Base-by-base conservation (phyloP, 2,797 vertebrate species). In the Protonibea diacanthus region DNA sequence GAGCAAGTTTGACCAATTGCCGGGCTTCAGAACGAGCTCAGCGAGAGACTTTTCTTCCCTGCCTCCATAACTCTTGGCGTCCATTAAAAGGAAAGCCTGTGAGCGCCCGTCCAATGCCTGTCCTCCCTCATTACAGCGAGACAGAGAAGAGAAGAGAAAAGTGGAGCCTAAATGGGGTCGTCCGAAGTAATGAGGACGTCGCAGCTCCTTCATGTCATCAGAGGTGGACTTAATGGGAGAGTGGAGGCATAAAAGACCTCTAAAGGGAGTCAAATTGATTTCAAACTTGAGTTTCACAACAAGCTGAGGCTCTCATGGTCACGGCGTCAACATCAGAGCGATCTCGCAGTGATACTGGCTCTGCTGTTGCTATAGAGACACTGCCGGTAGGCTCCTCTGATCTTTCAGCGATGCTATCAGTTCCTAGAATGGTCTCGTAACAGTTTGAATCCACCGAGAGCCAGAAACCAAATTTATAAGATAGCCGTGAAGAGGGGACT, bases 291-390 rank as follows among this genome's bases (percentile, higher is more conserved):
- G 57, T 76, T 74, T 33, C 48, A 52, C 73, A 59, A 59, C 73
- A 63, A 49, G 40, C 27, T 6, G 21, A 52, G 58, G 20, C 64
- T 63, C 45, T 42, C 3, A 40, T 12, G 58, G 74, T 63, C 73
- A 62, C 84, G 64, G 76, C 55, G 57, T 59, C 73, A 29, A 33
- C 84, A 78, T 78, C 61, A 62, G 21, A 62, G 76, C 33, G 29
- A 74, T 77, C 59, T 69, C 71, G 20, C 3, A 60, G 75, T 40
- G 62, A 71, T 76, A 49, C 25, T 0, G 18, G 58, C 58, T 79
- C 82, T 44, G 62, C 80, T 82, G 88, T 91, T 91, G 82, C 86
- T 84, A 85, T 78, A 74, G 88, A 58, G 82, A 92, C 14, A 63
- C 59, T 1, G 33, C 66, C 12, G 9, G n/a, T 40, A 56, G 65